Evolutionary conservation across 2,888 invertebrate genomes (phyloP), one percentile per base, ranked within the genome.

Genomic region (Beris morrisii): DNA sequence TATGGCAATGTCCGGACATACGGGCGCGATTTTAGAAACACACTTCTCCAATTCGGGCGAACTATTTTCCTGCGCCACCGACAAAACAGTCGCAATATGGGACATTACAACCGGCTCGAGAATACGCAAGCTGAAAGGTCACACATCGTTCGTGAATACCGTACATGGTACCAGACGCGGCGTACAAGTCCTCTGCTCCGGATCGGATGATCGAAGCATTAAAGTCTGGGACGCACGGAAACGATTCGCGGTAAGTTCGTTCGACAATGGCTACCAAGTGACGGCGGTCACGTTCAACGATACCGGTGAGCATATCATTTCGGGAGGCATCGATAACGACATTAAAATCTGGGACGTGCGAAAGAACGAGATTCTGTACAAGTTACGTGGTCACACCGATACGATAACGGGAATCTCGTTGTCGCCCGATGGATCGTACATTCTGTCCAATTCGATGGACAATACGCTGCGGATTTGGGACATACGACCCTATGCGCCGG

Each of bases 321-420:
- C 92, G 5, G 96, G 93, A 1, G 98, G 99, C 4, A 91, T 99
- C 65, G 99, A 99, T 78, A 99, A 99, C 80, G 93, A 95, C 69
- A 88, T 99, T 7, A 97, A 97, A 85, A 91, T 97, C 0, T 99
- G 98, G 98, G 99, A 99, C 79, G 84, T 97, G 52, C 84, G 98
- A 64, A 95, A 93, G 77, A 92, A 91, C 76, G 90, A 91, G 67
- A 82, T 95, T 56, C 80, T 93, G 0, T 94, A 94, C 76, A 87
- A 87, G 71, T 84, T 99, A 75, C 87, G 90, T 72, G 99, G 99
- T 0, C 99, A 99, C 75, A 90, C 92, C 0, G 99, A 99, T 76
- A 95, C 97, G 0, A 86, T 99, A 5, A 99, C 99, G 6, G 96
- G 92, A 4, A 78, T 99, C 71, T 84, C 92, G 0, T 82, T 97